Evolutionary conservation across 2,888 invertebrate species (phyloP), one percentile per base, ranked within the genome.

Genomic region (Pseudolycoriella hygida): DNA sequence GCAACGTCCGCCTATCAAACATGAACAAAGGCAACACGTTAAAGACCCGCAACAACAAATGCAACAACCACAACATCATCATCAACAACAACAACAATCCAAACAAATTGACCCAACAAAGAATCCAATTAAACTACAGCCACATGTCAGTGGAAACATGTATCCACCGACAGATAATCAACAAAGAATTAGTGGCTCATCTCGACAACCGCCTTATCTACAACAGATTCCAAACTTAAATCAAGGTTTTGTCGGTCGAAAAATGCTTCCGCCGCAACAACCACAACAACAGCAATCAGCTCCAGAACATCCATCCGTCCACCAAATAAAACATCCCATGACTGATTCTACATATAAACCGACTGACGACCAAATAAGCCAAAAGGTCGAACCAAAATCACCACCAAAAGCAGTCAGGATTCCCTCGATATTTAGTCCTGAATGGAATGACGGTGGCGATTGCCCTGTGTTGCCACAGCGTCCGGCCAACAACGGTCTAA

Each of bases 401-500:
- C 49, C 51, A 50, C 42, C 50, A 43, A 48, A 48, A 14, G 34
- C 47, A n/a, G 15, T 20, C 17, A 50, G 52, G 32, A 53, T 54
- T 12, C 45, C 50, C 8, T 66, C 65, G 1, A 55, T 65, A 47
- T 65, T 65, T 47, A 65, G 64, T 48, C 64, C 65, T 11, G 66
- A 64, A 43, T 62, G 61, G 59, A 59, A 54, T 46, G 45, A 45
- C 12, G 40, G 39, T 19, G 25, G 30, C 5, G 38, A 38, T 43
- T 37, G n/a, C 14, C 17, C 34, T 18, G 19, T 37, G 11, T 32
- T 52, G 49, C 19, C 55, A 51, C 42, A 50, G 49, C 41, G 34
- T 47, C 12, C 12, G n/a, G 4, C 15, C 6, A 34, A 32, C 15
- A 46, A 50, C 51, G 44, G 48, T 46, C 49, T 53, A 49, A 53